A percentile compares a stretch with the other conserved stretches of the same genome.
phyloP scores from a whole-genome alignment of 2,888 invertebrate species.

The Adelphocoris suturalis region DNA sequence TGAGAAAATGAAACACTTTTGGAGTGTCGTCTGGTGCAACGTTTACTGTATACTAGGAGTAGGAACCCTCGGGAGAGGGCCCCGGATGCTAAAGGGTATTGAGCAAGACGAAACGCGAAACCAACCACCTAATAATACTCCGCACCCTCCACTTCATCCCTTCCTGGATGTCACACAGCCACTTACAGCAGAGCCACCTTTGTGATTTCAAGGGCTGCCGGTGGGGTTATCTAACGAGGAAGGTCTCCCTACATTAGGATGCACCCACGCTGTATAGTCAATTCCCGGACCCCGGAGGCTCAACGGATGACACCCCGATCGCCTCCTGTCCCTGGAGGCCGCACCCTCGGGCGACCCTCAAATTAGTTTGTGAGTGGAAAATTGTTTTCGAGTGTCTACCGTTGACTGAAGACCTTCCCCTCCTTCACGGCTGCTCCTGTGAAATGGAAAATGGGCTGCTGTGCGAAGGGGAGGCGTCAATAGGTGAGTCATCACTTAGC shows the following conservation, averaged over 20 bases:
- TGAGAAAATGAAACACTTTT: too few species aligned
- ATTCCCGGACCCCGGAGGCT: not conserved
- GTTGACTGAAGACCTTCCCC: slow-evolving; percentile 44
- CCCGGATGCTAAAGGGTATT: not conserved
- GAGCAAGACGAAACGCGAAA: not conserved
- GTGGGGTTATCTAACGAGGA: slow-evolving; percentile 43
- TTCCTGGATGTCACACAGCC: slow-evolving; percentile 33
- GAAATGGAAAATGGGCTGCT: slow-evolving; percentile 39
- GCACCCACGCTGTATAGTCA: slow-evolving; percentile 57
- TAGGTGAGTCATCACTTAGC: slow-evolving; percentile 38
- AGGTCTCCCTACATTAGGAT: slow-evolving; percentile 52
- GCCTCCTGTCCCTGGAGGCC: slow-evolving; percentile 36
- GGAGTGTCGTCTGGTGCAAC: too few species aligned
- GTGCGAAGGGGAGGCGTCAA: not conserved
- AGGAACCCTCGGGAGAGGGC: not conserved
- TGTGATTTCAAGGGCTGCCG: slow-evolving; percentile 65
- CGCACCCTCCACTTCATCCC: not conserved
- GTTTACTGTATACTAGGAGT: too few species aligned
- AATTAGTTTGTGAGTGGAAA: slow-evolving; percentile 67
- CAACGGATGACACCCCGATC: slow-evolving; percentile 30
- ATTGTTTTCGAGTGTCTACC: slow-evolving; percentile 64
- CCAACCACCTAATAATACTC: slow-evolving; percentile 26
- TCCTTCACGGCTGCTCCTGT: not conserved
- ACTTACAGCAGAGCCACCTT: slow-evolving; percentile 48
- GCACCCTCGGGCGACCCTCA: slow-evolving; percentile 37